Evolutionary conservation across 2,888 invertebrate genomes (phyloP), one percentile per base, ranked within the genome.

Genomic region (Chorisops tibialis): DNA sequence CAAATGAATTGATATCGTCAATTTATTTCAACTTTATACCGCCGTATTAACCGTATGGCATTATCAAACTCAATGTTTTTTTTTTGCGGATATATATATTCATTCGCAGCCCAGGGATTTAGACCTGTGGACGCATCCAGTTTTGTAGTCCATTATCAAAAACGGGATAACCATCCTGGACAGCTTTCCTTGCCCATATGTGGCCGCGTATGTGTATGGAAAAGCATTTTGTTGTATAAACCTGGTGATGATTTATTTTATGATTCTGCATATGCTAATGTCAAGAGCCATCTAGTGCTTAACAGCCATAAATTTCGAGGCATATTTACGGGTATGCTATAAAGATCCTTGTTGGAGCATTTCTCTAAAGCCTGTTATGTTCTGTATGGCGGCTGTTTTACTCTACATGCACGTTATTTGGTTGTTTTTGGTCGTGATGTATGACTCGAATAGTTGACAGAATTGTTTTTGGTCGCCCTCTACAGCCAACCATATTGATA

Each of bases 271-370:
- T 63, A 63, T 63, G 63, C 63, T 63, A 61, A 63, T 63, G 63
- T 61, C 61, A 61, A 61, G 63, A 51, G 63, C 61, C 63, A 63
- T 63, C 63, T 63, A 63, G 63, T 63, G 63, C 58, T 63, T 63
- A 63, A 61, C 60, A 61, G 58, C 50, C 63, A 63, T 63, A 63
- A 63, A 63, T 63, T 63, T 60, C 60, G 11, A 43, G 48, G 52
- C 54, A 54, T 60, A 63, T 63, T 60, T 60, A 54, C 54, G 41
- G 54, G 12, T 39, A 47, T 41, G 59, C 48, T 52, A 59, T 54
- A 60, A 63, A 54, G 38, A 18, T 51, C 52, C 52, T 38, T 19
- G 14, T 21, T n/a, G 21, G 21, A 51, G n/a, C 35, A 14, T n/a
- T 30, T 18, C 18, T 16, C 37, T 9, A 38, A 52, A 52, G 37